Evolutionary conservation across 1,140 invertebrate species (phyloP), one percentile per base, ranked within the genome.

Genomic region (Formica selysi): DNA sequence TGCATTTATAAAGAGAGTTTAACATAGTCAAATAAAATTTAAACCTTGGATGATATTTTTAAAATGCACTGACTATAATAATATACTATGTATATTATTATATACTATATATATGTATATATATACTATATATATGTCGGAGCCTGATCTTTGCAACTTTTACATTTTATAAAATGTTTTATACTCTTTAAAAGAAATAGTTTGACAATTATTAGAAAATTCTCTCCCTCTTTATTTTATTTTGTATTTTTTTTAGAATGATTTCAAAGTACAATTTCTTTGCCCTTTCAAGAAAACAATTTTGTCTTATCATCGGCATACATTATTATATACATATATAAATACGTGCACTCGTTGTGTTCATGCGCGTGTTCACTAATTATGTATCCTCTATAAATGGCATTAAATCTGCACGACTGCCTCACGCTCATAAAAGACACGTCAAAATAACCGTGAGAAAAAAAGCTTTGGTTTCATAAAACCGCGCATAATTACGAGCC

Each of bases 371-470:
- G 38, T 13, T 79, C n/a, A 22, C 36, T 65, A 62, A 89, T 91
- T 80, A 85, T 48, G 64, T 62, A 70, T 29, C 78, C 51, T 3
- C 57, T 70, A 61, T 86, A 86, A 90, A 68, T 76, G 83, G 65
- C 64, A 88, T 76, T 84, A 88, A 90, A 88, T 86, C 57, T 73
- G 79, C 41, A 54, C 54, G 29, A 57, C n/a, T 57, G 48, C 22
- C 29, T 48, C 16, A 44, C 16, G 54, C 74, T 86, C 80, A 81
- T 90, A 91, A 91, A 91, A 90, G 83, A 90, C 51, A 73, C 84
- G 70, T 78, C 87, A 48, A 38, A 71, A 36, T 65, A 59, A 65
- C 62, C 79, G 68, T 87, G 86, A 89, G 86, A 89, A 71, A 76
- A 62, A 29, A 81, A 68, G 74, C 48, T 83, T 86, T 41, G 19